Conservation (phyloP, 2,113 vertebrate species). For the Hemicordylus capensis region DNA sequence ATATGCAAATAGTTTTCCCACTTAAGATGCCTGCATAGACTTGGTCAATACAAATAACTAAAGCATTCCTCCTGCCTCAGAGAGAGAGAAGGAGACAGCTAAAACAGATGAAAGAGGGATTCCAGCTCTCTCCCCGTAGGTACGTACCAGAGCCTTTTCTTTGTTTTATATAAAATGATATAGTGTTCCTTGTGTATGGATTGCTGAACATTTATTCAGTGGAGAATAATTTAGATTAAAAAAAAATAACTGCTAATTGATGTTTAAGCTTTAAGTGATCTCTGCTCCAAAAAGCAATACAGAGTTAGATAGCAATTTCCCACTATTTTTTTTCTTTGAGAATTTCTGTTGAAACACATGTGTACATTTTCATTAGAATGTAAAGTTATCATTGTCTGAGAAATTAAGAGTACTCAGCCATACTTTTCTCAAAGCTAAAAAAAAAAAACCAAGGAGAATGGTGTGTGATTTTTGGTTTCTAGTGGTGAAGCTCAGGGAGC, state of each 20-base stretch:
- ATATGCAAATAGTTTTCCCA: constrained; percentile 75
- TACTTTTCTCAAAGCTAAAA: background rate
- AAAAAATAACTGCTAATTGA: background rate
- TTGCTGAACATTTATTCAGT: background rate
- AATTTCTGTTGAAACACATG: constrained; percentile 5
- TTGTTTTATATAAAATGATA: constrained; percentile 60
- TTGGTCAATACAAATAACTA: constrained; percentile 71
- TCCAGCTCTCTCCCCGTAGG: constrained; percentile 39
- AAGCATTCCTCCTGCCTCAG: constrained; percentile 68
- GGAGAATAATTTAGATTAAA: constrained; percentile 5
- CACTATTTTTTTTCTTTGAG: background rate
- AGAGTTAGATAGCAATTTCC: background rate
- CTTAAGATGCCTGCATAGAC: constrained; percentile 69
- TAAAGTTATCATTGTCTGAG: constrained; percentile 12
- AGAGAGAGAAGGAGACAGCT: constrained; percentile 65
- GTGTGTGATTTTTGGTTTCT: background rate
- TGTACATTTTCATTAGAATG: background rate
- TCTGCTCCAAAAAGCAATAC: background rate
- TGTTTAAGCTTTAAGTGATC: background rate
- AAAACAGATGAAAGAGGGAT: constrained; percentile 58
- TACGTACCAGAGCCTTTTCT: constrained; percentile 57
- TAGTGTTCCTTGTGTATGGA: background rate
- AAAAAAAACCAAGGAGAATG: constrained; percentile 5
- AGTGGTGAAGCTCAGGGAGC: background rate
- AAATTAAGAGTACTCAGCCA: background rate